Conservation (phyloP, 2,888 invertebrate species). For the Nasonia oneida region DNA sequence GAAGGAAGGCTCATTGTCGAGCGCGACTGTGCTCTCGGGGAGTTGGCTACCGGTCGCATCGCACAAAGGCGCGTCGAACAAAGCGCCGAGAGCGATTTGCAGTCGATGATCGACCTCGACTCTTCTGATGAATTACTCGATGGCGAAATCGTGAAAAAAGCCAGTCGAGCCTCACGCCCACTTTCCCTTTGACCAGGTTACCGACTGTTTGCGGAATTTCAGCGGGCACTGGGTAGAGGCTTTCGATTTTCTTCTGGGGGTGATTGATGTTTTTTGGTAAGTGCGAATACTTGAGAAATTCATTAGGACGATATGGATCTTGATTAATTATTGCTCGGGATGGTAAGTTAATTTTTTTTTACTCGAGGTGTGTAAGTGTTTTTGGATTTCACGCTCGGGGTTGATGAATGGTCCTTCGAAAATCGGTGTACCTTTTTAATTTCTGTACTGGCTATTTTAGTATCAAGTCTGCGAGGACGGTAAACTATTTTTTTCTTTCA, state of each 20-base stretch:
- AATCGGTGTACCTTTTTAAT: background rate
- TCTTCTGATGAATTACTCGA: conserved; percentile 67
- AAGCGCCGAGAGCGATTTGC: conserved; percentile 41
- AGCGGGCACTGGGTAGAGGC: background rate
- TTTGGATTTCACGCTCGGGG: background rate
- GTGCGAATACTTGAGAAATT: conserved; percentile 53
- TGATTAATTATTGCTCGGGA: conserved; percentile 50
- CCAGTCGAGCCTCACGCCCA: conserved; percentile 39
- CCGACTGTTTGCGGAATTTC: conserved; percentile 49
- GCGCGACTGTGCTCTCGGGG: conserved; percentile 1
- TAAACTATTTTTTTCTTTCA: background rate
- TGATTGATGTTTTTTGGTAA: conserved; percentile 53
- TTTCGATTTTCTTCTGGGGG: background rate
- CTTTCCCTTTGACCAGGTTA: conserved; percentile 5
- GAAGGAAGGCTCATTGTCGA: conserved; percentile 25
- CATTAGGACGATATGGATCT: conserved; percentile 53
- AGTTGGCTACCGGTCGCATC: conserved; percentile 18
- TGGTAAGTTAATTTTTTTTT: conserved; percentile 32
- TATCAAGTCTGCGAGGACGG: background rate
- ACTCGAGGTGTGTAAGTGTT: background rate
- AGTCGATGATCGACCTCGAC: conserved; percentile 64
- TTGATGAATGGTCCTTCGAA: background rate
- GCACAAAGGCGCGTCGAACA: conserved; percentile 30
- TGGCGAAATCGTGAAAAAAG: conserved; percentile 34
- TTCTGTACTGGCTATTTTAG: no score